Base-by-base conservation (phyloP, 2,797 vertebrate genomes). In the Scolopax bukidnonensis region DNA sequence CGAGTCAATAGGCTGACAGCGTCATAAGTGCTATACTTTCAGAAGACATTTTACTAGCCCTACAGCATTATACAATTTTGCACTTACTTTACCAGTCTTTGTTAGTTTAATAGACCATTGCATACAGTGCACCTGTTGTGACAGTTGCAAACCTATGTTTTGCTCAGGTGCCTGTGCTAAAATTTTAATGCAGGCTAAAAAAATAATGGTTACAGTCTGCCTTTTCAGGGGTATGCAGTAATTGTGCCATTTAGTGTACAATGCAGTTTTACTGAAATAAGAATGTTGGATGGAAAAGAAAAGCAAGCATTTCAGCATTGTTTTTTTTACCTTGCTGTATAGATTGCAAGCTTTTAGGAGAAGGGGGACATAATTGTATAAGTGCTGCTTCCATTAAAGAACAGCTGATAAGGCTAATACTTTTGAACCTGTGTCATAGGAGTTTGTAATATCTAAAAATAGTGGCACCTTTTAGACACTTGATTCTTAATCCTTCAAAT, bases 371-470 rank as follows among this genome's bases (percentile, higher is more conserved):
- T 95, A 97, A 96, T 90, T 96, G 54, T 80, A 3, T 94, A 95
- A 95, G 61, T 91, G 84, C 78, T 93, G 56, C 77, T 94, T 95
- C 95, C 91, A 96, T 96, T 96, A 95, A 96, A 93, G 91, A 94
- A 90, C 63, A 92, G 87, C 60, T 95, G 94, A 95, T 90, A 96
- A 96, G 83, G 61, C 73, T 94, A 95, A 97, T 93, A 94, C 60
- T 89, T 94, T 85, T 85, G 78, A 89, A 95, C 69, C 16, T 64
- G 41, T 84, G 69, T 83, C 90, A 95, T 13, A 88, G 33, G 84
- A 80, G 21, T 94, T 95, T 83, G 48, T 70, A 87, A 70, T 59
- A 47, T 41, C 67, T 96, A 89, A 91, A 96, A 94, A 96, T 89
- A 96, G 84, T 14, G 32, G 7, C 0, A 8, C 30, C 45, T 85